Base-by-base conservation (phyloP, 2,888 invertebrate genomes). In the Xanthia togata region DNA sequence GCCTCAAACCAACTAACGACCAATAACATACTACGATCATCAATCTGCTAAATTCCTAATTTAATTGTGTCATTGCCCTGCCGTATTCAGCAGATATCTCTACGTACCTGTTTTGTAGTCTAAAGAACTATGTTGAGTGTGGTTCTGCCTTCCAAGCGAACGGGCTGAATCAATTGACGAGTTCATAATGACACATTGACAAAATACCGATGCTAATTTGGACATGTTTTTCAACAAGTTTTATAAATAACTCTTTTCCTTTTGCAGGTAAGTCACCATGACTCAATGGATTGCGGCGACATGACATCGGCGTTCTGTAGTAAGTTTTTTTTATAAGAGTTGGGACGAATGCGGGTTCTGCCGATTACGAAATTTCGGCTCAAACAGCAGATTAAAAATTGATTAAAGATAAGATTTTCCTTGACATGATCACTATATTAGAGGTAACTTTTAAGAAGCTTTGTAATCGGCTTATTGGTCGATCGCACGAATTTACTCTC, bases 201-300 rank as follows among this genome's bases (percentile, higher is more conserved):
- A 78, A 74, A 83, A 83, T 86, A 70, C 74, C 78, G 65, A 72
- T 67, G 57, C 71, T 35, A 65, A 62, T 78, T 83, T 65, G 38
- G 62, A 81, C 78, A 78, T 79, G 81, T 84, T 79, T 74, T 76
- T 86, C 70, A 78, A 76, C 78, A 78, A 59, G 44, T 60, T 78
- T 78, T 77, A 70, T 84, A 76, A 84, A 83, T 79, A 84, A 76
- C 70, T 80, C 70, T 85, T 85, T 83, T 81, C 73, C 87, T 89
- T 84, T 88, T 86, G 64, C 91, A 92, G 91, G 91, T 91, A 91
- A 91, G 92, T 90, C 72, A 73, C 60, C 71, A 82, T 87, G 88
- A 86, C 55, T 87, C 88, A 87, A 70, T 73, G 67, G 62, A 76
- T 75, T 73, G 73, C 73, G 53, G 76, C 64, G 44, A 78, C 64